Evolutionary conservation across 2,113 vertebrate genomes (phyloP), one percentile per base, ranked within the genome.

Genomic region (Sialia sialis): DNA sequence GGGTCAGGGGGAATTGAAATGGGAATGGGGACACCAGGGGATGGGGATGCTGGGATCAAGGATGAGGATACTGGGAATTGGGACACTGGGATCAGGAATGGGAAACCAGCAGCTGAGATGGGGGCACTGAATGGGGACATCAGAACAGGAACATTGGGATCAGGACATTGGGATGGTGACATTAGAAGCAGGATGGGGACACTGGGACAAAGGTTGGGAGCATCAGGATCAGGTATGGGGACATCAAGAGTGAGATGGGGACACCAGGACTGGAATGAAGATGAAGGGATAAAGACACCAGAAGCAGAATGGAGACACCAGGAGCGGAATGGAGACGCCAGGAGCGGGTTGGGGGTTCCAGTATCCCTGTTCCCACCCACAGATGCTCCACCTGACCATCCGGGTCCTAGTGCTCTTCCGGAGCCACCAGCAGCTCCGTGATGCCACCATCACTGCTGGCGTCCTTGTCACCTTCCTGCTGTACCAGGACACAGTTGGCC

Each of bases 351-450:
- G 18, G 49, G 18, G n/a, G 5, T 16, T 51, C 7, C 51, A 58
- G 32, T 29, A 9, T 74, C 38, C 23, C 19, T 52, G 68, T 67
- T 72, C 15, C 38, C 23, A 52, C 32, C 19, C 19, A 7, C 44
- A 89, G 86, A 0, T 67, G 13, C 2, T 89, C 12, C 2, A 21
- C 0, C 27, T 89, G 86, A 9, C 86, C 52, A 59, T 89, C 44
- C 32, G 10, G 27, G 86, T 44, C 23, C 44, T 74, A 23, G 77
- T 89, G 86, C 77, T 89, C 18, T 67, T 89, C 38, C 23, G 16
- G 23, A 89, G 86, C 68, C 77, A 89, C 23, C 86, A 89, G 60
- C 86, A 44, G 27, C 86, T 89, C 38, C 77, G 15, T 11, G 68
- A 89, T 0, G 18, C 38, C 13, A 11, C 5, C 68, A 81, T 81